phyloP scores from a whole-genome alignment of 2,888 invertebrate species.

The Minunthozetes semirufus region DNA sequence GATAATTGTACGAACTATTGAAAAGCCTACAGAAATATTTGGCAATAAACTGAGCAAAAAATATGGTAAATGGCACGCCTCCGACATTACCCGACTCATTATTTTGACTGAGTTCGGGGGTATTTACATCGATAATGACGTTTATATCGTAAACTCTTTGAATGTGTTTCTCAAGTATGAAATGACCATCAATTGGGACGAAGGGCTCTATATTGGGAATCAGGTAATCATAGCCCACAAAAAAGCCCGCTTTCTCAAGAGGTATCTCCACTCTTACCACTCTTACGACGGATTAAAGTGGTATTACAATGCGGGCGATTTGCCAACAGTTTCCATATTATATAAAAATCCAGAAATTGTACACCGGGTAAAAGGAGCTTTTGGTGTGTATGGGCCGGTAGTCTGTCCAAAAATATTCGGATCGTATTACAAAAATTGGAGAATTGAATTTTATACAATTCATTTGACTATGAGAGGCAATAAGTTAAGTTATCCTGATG shows the following conservation, averaged over 20 bases:
- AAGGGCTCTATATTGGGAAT: slow-evolving; percentile 46
- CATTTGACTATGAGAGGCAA: slow-evolving; percentile 44
- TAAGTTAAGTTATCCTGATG: no score
- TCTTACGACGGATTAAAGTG: slow-evolving; percentile 44
- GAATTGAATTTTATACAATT: slow-evolving; percentile 46
- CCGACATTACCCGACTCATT: slow-evolving; percentile 48
- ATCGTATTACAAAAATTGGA: slow-evolving; percentile 42
- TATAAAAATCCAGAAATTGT: slow-evolving; percentile 46
- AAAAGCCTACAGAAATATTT: slow-evolving; percentile 47
- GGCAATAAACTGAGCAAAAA: slow-evolving; percentile 48
- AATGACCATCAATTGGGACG: slow-evolving; percentile 48
- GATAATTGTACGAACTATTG: slow-evolving; percentile 35
- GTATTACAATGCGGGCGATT: slow-evolving; percentile 50
- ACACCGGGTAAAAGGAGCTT: slow-evolving; percentile 46
- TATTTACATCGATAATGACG: slow-evolving; percentile 49
- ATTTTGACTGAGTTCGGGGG: slow-evolving; percentile 48
- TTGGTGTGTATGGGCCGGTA: slow-evolving; percentile 47
- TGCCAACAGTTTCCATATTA: slow-evolving; percentile 48
- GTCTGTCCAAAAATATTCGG: slow-evolving; percentile 46
- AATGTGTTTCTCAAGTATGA: slow-evolving; percentile 47
- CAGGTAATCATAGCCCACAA: slow-evolving; percentile 48
- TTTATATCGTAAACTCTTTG: slow-evolving; percentile 46
- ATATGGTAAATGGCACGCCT: slow-evolving; percentile 45
- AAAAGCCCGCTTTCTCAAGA: slow-evolving; percentile 47
- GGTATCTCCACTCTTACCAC: slow-evolving; percentile 48